Evolutionary conservation across 2,113 vertebrate genomes (phyloP).

Genomic region (Erinaceus europaeus): DNA sequence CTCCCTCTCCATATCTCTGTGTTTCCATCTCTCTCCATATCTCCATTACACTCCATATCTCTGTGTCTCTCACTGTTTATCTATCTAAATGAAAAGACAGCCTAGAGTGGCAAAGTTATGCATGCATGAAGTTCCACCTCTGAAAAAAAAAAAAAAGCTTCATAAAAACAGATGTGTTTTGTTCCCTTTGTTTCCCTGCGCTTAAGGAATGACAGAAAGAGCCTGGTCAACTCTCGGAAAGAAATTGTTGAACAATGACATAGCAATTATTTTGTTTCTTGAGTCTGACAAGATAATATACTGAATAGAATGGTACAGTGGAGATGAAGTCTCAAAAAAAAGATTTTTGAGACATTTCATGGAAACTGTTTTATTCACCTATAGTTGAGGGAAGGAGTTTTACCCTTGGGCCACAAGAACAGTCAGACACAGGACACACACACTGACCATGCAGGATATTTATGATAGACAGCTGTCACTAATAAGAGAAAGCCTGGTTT

Average conservation of each 20-base stretch:
- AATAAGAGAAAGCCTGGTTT: background rate
- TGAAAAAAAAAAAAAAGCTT: too few relatives aligned
- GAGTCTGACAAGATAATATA: background rate
- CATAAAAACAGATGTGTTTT: too few relatives aligned
- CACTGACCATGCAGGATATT: background rate
- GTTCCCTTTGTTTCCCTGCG: background rate
- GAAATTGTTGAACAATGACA: background rate
- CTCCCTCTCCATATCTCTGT: too few relatives aligned
- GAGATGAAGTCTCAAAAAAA: background rate
- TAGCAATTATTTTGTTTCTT: background rate
- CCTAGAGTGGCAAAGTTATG: too few relatives aligned
- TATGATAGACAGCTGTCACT: background rate
- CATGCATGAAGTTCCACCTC: too few relatives aligned
- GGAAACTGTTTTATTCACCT: background rate
- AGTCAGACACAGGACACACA: background rate
- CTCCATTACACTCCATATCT: too few relatives aligned
- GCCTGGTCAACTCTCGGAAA: background rate
- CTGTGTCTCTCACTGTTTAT: too few relatives aligned
- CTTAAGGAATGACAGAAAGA: background rate
- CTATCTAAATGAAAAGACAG: too few relatives aligned
- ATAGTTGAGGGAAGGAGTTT: background rate
- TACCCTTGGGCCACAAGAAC: background rate
- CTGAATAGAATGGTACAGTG: background rate
- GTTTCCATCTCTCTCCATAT: too few relatives aligned
- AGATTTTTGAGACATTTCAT: background rate